Evolutionary conservation across 2,797 vertebrate species (phyloP), one percentile per base, ranked within the genome.

Genomic region (Microchirus variegatus): DNA sequence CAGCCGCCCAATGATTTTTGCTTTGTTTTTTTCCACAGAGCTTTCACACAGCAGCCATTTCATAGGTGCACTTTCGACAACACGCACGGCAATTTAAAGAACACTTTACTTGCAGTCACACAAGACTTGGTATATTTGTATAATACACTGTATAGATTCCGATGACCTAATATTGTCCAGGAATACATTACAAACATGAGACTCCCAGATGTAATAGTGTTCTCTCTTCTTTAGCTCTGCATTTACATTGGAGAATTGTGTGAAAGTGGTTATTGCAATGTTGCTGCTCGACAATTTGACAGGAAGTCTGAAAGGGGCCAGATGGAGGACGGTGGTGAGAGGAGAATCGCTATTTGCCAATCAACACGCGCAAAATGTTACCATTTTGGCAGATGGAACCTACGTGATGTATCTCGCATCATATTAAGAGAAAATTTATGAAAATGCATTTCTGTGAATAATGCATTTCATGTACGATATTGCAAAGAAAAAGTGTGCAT

Each of bases 261-360:
- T 55, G 36, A 64, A 75, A 73, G 47, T 58, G 18, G 60, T 77
- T 83, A 63, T 81, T 67, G 83, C 52, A 57, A 65, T 43, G 59
- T 70, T 69, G 50, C 56, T 87, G 72, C 9, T 41, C 80, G 67
- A 53, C 71, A 77, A 83, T 84, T 75, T 83, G 61, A 83, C 65
- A 54, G 49, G 35, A 43, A 80, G 51, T 82, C 53, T 67, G 54
- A 60, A 53, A 56, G n/a, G n/a, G n/a, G 64, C 51, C 58, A 53
- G 38, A 59, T 35, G 57, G 58, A 76, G 62, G 59, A 65, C 53
- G 67, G 60, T 38, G 13, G 63, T 44, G 40, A 69, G 42, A 36
- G 47, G 47, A 36, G 53, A 55, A 48, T 51, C 49, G 40, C 36
- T 61, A 14, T 80, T 81, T 81, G 73, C 75, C 73, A 75, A 73